A percentile compares a stretch with the other conserved stretches of the same genome.
Conservation (phyloP, 2,113 vertebrate species). For the Spilogale gracilis region DNA sequence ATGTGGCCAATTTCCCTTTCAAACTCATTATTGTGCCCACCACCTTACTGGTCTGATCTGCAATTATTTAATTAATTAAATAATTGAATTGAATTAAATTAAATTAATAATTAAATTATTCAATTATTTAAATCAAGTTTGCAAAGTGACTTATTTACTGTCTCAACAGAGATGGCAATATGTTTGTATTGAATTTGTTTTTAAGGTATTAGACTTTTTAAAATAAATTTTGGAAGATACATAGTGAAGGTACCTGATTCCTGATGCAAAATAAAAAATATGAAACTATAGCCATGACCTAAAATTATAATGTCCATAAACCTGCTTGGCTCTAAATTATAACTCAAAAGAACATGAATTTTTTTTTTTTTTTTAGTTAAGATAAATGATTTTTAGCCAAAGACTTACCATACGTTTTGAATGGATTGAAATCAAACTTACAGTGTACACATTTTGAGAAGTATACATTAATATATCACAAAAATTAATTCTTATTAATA, state of each 20-base stretch:
- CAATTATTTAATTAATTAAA: too few species aligned
- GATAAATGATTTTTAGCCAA: neutral
- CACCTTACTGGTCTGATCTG: neutral
- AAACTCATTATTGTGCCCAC: neutral
- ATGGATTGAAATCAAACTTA: neutral
- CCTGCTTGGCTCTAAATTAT: neutral
- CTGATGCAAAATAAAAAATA: neutral
- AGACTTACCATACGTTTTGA: neutral
- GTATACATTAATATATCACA: neutral
- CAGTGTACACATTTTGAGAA: neutral
- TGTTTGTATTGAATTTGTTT: neutral
- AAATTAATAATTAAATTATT: neutral
- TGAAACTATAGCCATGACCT: neutral
- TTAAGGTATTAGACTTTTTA: neutral
- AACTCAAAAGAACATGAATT: neutral
- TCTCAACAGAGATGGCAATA: neutral
- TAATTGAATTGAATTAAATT: too few species aligned
- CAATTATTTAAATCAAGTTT: neutral
- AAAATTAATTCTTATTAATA: neutral
- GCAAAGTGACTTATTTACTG: neutral
- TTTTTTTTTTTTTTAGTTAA: neutral
- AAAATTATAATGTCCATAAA: neutral
- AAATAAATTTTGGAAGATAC: neutral
- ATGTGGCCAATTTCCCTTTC: neutral
- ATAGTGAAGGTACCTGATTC: neutral